A percentile compares a stretch with the other conserved stretches of the same genome.
Conservation (phyloP, 2,113 vertebrate species). For the Daboia siamensis region DNA sequence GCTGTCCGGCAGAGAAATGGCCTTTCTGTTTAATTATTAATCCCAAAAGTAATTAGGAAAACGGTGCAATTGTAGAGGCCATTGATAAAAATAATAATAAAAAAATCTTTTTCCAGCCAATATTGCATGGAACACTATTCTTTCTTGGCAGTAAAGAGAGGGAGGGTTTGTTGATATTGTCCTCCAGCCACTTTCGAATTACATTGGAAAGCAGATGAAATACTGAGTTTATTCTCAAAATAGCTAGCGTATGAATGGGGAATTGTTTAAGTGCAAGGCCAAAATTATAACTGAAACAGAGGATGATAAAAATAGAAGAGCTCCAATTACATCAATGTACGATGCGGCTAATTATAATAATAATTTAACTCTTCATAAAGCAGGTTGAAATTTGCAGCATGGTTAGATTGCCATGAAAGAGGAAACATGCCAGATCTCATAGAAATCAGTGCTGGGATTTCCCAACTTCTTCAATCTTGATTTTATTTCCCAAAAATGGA, state of each 20-base stretch:
- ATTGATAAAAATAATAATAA: constrained; percentile 16
- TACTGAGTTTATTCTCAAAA: neutral
- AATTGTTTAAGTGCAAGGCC: neutral
- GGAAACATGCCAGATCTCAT: neutral
- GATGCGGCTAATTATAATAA: neutral
- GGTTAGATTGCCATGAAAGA: neutral
- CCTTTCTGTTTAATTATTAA: constrained; percentile 63
- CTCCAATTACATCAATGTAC: neutral
- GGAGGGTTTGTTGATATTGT: constrained; percentile 20
- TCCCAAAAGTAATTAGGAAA: constrained; percentile 63
- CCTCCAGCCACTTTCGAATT: neutral
- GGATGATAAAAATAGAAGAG: neutral
- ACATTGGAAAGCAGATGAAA: constrained; percentile 28
- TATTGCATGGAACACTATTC: constrained; percentile 39
- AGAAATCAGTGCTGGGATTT: neutral
- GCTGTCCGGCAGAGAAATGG: constrained; percentile 59
- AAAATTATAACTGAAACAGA: neutral
- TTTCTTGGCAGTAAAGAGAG: neutral
- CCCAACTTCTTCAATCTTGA: neutral
- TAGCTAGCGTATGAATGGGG: neutral
- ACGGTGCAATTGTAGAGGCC: constrained; percentile 52
- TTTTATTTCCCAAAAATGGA: neutral
- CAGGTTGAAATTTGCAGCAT: neutral
- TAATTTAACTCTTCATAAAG: neutral
- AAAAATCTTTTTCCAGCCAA: constrained; percentile 28